These are phyloP conservation scores for Meda fulgida DNA, from an alignment of 2,797 vertebrate genomes.

Conservation along the genomic window DNA sequence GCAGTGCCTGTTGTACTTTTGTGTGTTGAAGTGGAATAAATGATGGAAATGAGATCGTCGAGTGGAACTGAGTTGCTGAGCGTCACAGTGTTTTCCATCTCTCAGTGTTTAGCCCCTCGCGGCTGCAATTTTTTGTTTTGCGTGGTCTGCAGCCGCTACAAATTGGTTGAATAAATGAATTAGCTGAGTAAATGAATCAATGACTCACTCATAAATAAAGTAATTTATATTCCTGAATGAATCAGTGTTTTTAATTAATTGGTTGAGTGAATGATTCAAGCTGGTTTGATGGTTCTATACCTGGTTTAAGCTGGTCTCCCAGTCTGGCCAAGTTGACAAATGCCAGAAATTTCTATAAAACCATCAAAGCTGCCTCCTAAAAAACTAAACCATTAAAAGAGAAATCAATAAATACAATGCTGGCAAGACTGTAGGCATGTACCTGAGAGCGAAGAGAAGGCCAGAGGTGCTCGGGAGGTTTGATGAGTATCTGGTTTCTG, in stretches of 20 bases:
- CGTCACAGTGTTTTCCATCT: too few relatives aligned
- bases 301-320: neutral
- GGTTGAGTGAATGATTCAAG: neutral
- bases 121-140: too few relatives aligned
- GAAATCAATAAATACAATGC: neutral
- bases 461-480: slow-evolving; percentile 17
- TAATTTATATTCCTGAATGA: neutral
- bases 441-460: neutral
- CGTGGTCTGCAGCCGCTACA: too few relatives aligned
- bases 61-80: too few relatives aligned
- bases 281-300: neutral
- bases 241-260: neutral
- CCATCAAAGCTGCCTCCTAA: neutral
- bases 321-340: neutral
- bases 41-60: too few relatives aligned
- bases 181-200: neutral
- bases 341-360: neutral
- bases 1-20: too few relatives aligned
- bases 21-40: too few relatives aligned
- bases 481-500: slow-evolving; percentile 32
- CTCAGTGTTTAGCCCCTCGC: too few relatives aligned
- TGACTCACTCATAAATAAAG: neutral
- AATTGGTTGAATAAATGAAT: neutral
- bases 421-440: slow-evolving; percentile 16
- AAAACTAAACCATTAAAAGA: neutral